phyloP scores from a whole-genome alignment of 2,113 vertebrate species.

The Amazona vittata region DNA sequence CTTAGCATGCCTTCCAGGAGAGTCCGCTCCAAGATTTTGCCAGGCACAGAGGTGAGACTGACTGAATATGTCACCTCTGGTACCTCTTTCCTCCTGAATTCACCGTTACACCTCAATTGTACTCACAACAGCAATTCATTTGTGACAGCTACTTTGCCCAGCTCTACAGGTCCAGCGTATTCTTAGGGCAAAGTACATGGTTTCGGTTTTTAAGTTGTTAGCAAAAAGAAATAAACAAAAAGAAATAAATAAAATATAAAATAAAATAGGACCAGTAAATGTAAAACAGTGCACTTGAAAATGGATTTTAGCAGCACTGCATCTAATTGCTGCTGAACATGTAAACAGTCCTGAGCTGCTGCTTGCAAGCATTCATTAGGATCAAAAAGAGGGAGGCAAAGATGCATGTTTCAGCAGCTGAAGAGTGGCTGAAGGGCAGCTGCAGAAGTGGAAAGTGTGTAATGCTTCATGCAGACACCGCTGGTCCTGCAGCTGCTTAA shows the following conservation, averaged over 20 bases:
- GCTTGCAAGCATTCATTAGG: background rate
- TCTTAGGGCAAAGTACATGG: background rate
- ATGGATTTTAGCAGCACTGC: background rate
- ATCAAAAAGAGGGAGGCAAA: background rate
- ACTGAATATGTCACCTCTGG: background rate
- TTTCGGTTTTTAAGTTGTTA: background rate
- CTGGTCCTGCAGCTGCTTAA: constrained; percentile 15
- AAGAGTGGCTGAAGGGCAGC: constrained; percentile 1
- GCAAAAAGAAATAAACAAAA: background rate
- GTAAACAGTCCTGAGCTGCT: background rate
- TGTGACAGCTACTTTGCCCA: background rate
- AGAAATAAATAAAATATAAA: background rate
- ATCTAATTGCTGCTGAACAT: background rate
- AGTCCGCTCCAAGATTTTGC: too few relatives aligned
- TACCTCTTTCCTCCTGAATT: background rate
- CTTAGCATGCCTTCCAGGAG: too few relatives aligned
- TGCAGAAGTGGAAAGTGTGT: background rate
- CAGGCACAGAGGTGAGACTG: too few relatives aligned
- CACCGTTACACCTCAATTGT: background rate
- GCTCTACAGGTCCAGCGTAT: background rate
- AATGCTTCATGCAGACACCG: background rate
- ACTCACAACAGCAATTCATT: background rate
- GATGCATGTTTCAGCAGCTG: background rate
- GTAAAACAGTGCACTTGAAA: background rate
- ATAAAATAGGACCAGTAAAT: background rate